Conservation (phyloP, 2,113 vertebrate species). For the Upupa epops region DNA sequence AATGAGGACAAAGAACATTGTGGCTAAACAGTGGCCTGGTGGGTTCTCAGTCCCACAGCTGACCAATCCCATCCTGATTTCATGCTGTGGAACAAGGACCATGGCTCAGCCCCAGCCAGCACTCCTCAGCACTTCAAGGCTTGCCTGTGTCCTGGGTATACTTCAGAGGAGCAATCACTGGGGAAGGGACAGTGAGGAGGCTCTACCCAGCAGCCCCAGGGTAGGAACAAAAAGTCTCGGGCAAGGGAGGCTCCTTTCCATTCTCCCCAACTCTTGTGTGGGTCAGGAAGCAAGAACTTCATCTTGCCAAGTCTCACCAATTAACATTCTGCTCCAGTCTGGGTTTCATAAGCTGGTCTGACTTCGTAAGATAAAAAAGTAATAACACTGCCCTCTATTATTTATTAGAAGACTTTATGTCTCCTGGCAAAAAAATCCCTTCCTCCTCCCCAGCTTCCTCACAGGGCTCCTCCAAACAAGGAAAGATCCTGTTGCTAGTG, state of each 20-base stretch:
- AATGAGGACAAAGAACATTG: background rate
- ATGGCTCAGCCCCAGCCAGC: background rate
- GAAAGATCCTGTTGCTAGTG: fast-evolving
- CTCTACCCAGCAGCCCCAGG: background rate
- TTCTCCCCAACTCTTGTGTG: background rate
- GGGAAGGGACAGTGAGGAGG: background rate
- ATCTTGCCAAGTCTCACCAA: constrained; percentile 42
- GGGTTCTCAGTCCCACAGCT: fast-evolving
- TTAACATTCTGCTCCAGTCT: constrained; percentile 62
- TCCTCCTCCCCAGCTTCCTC: background rate
- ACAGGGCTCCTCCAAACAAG: background rate
- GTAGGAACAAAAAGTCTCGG: fast-evolving
- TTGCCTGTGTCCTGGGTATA: background rate
- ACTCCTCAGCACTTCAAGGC: fast-evolving
- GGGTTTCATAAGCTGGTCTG: constrained; percentile 66
- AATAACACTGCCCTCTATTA: constrained; percentile 68
- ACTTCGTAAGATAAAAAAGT: constrained; percentile 71
- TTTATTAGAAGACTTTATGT: constrained; percentile 56
- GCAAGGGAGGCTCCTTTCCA: background rate
- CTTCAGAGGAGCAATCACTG: background rate
- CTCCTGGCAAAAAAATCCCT: constrained; percentile 18
- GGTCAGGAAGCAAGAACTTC: constrained; percentile 14
- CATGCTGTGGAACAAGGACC: background rate
- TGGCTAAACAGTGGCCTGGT: fast-evolving
- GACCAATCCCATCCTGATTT: background rate